A percentile compares a stretch with the other conserved stretches of the same genome.
These are phyloP conservation scores for Neosilurus hyrtlii DNA, from an alignment of 2,797 vertebrate species.

Conservation along the genomic window DNA sequence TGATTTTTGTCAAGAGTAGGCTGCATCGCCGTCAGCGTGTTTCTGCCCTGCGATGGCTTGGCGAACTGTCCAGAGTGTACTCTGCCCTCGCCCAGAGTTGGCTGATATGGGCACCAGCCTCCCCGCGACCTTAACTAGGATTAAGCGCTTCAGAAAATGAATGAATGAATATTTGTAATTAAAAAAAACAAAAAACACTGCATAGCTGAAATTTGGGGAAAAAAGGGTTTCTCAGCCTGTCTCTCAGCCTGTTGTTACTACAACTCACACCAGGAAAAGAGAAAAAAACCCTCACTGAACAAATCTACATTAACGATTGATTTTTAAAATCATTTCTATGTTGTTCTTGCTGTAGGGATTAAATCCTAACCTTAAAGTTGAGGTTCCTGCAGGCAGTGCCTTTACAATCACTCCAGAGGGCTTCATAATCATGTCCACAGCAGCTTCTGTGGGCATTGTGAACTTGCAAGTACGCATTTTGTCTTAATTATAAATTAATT, in stretches of 20 bases:
- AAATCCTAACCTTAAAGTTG: slow-evolving; percentile 77
- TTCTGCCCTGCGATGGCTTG: no score
- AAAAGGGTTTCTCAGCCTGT: no score
- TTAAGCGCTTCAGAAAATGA: no score
- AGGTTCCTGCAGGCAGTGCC: slow-evolving; percentile 56
- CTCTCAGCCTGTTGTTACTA: neutral
- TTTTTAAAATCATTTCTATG: neutral
- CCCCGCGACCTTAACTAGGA: no score
- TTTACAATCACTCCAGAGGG: slow-evolving; percentile 68
- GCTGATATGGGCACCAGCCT: no score
- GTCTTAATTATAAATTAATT: neutral
- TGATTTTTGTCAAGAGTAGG: no score
- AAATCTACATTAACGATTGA: neutral
- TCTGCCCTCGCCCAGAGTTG: no score
- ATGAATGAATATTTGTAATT: no score
- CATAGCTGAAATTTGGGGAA: no score
- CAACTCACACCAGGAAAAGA: neutral
- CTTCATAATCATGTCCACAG: slow-evolving; percentile 68
- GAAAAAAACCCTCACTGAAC: neutral
- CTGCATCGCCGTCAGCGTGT: no score
- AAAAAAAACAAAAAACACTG: no score
- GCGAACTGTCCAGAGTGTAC: no score
- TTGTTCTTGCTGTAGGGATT: slow-evolving; percentile 67
- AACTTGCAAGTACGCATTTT: slow-evolving; percentile 62
- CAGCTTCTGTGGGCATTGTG: slow-evolving; percentile 39